Evolutionary conservation across 2,888 invertebrate species (phyloP), one percentile per base, ranked within the genome.

Genomic region (Neuroscelio doddi): DNA sequence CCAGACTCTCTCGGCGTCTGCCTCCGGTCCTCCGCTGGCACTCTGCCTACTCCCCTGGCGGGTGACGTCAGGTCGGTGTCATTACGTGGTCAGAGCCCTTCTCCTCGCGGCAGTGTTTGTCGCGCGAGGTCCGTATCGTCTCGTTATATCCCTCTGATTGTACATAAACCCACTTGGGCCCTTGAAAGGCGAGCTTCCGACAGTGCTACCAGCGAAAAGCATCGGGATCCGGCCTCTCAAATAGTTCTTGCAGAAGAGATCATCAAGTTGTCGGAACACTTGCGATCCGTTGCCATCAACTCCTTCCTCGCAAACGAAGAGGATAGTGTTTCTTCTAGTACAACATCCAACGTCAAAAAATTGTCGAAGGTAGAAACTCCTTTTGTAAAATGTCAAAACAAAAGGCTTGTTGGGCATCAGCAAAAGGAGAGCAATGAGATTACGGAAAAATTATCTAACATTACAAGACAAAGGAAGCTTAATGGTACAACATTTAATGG

Each of bases 181-280:
- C 89, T 91, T 42, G 92, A 92, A 78, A 87, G 94, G 55, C 87
- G 93, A 73, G 92, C 93, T 1, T 94, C 94, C 0, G 94, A 94
- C 76, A 91, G 89, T 74, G 86, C 71, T 0, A 46, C 45, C 24
- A 61, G 64, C 8, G 64, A 73, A 16, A 38, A 55, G 24, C 69
- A 34, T 24, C 70, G 70, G 41, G 83, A 80, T 55, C 78, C 75
- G 0, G 83, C 76, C 14, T 78, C 80, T 1, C 82, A 82, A 59
- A 84, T 85, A 3, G 78, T 83, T 75, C 85, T 94, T 58, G 93
- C 93, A 0, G 93, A 93, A 75, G 94, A 94, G 85, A 94, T 94
- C 68, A 90, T 92, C 70, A 93, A 93, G 83, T 83, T 94, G 0
- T 93, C 94, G 0, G 93, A 94, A 77, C 93, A 93, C 77, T 85